Conservation (phyloP, 2,113 vertebrate species). For the Ictalurus punctatus region DNA sequence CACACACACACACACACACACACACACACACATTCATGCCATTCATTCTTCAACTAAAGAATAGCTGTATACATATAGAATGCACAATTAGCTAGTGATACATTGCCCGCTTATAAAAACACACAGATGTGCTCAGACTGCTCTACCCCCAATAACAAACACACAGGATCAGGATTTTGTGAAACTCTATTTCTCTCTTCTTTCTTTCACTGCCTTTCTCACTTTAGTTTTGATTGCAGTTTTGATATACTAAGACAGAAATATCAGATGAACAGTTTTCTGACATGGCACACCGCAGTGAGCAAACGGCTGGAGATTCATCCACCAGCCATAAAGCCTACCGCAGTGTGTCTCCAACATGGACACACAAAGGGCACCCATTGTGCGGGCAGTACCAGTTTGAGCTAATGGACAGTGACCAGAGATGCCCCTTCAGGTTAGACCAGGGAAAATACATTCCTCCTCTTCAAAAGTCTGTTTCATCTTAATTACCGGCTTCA, state of each 20-base stretch:
- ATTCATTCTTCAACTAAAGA: background rate
- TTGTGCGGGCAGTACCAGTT: conserved; percentile 73
- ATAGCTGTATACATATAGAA: conserved; percentile 1
- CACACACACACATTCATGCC: conserved; percentile 42
- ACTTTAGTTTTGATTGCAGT: conserved; percentile 37
- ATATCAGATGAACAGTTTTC: conserved; percentile 72
- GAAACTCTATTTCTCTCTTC: conserved; percentile 9
- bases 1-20: conserved; percentile 55
- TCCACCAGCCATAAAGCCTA: conserved; percentile 62
- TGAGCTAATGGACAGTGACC: conserved; percentile 70
- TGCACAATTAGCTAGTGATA: background rate
- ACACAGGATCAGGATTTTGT: conserved; percentile 32
- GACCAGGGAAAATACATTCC: conserved; percentile 32
- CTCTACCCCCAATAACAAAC: conserved; percentile 5
- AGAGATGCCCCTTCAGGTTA: conserved; percentile 58
- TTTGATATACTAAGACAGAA: conserved; percentile 55
- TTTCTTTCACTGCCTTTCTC: background rate
- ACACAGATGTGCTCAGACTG: background rate
- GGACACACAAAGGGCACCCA: conserved; percentile 67
- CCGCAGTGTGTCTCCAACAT: conserved; percentile 70
- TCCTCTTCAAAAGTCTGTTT: conserved; percentile 49
- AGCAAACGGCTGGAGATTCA: conserved; percentile 64
- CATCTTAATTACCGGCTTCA: conserved; percentile 19
- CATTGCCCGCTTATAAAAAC: background rate
- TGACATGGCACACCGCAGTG: conserved; percentile 74